Base-by-base conservation (phyloP, 2,888 invertebrate species). In the Barypeithes pellucidus region DNA sequence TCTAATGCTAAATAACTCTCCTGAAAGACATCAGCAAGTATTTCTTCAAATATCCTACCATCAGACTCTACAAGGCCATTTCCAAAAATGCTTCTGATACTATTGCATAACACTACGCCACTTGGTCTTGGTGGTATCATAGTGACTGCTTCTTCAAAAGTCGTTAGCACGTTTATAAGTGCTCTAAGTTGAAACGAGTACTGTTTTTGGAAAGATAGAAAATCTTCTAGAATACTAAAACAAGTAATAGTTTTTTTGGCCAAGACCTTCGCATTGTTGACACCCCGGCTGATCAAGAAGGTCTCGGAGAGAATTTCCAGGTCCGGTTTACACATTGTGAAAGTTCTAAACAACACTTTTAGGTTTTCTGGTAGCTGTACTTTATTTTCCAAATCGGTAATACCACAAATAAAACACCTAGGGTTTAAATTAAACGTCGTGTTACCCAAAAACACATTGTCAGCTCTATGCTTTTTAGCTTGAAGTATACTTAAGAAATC, bases 1-100 rank as follows among this genome's bases (percentile, higher is more conserved):
- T 3, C 11, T 16, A 33, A 3, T 9, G 29, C 4, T 11, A 8
- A 36, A 90, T 29, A 90, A 86, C 18, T 86, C 87, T 83, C 94
- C 92, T 95, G 95, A 85, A 97, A 97, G 77, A 96, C 87, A 86
- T 96, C 95, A 0, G 93, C 91, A 77, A 96, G 93, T 77, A 96
- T 95, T 14, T 94, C 94, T 82, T 92, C 89, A 80, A 92, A 92
- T 22, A 95, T 87, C 0, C 94, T 93, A 41, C 95, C 91, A 85
- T 97, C 96, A 80, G 93, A 92, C 0, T 93, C 91, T 77, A 95
- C 87, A 85, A 97, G 95, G 84, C 96, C 95, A 0, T 96, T 94
- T 71, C 94, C 86, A 87, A 96, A 95, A 0, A 95, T 94, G 84
- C 96, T 95, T 66, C 93, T 90, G 71, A 97, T 91, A 9, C 95